phyloP scores from a whole-genome alignment of 1,140 invertebrate genomes.

The Zaprionus vittiger region DNA sequence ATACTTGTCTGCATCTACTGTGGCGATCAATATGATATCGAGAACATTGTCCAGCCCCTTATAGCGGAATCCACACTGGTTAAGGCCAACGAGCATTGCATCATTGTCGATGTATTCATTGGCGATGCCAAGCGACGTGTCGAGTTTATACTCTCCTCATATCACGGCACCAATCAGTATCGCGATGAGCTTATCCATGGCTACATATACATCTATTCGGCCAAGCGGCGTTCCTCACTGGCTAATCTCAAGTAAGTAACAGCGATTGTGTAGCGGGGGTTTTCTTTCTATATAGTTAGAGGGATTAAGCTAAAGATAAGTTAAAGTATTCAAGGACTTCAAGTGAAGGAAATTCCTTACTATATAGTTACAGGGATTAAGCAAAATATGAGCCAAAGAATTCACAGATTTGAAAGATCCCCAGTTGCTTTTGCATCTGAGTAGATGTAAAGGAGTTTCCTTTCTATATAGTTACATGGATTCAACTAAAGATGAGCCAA shows the following conservation, averaged over 20 bases:
- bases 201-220: conserved; percentile 97
- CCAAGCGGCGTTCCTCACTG: conserved; percentile 96
- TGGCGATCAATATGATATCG: conserved; percentile 96
- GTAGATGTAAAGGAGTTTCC: no score
- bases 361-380: no score
- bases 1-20: conserved; percentile 99
- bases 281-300: neutral
- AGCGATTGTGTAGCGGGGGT: neutral
- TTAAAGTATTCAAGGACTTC: no score
- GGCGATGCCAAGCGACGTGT: conserved; percentile 95
- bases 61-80: conserved; percentile 95
- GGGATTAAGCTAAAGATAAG: no score
- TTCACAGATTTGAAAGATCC: no score
- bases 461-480: no score
- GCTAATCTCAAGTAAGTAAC: conserved; percentile 92
- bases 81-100: conserved; percentile 93
- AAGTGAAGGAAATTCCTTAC: no score
- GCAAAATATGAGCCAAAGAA: no score
- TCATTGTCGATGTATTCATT: conserved; percentile 95
- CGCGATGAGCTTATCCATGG: conserved; percentile 97
- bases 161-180: conserved; percentile 96
- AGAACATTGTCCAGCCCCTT: conserved; percentile 94
- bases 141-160: conserved; percentile 97
- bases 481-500: no score
- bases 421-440: no score